These are phyloP conservation scores for Sapajus apella DNA, from an alignment of 2,113 vertebrate species.

Conservation along the genomic window DNA sequence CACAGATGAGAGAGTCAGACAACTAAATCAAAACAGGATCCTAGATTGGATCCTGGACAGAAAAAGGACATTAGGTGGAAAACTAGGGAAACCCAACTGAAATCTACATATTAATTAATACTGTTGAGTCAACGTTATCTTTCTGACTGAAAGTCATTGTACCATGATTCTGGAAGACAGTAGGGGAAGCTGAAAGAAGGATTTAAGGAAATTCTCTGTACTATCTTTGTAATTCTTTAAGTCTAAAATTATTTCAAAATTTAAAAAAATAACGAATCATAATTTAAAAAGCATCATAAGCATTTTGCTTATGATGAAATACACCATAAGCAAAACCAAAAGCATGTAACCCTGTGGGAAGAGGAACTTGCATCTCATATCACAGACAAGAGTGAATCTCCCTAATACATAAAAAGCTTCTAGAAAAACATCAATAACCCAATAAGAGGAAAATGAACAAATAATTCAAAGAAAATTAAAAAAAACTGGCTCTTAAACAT, in stretches of 20 bases:
- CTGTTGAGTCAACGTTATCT: neutral
- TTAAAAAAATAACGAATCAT: neutral
- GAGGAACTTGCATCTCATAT: neutral
- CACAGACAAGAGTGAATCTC: neutral
- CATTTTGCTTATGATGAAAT: neutral
- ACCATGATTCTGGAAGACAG: neutral
- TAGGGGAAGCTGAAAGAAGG: neutral
- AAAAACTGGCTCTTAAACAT: neutral
- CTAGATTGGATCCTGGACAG: neutral
- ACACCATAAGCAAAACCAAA: neutral
- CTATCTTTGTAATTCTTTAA: neutral
- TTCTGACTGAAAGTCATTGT: neutral
- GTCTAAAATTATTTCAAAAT: neutral
- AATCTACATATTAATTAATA: neutral
- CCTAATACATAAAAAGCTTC: neutral
- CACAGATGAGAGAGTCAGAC: neutral
- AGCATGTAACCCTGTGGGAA: neutral
- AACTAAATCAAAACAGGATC: neutral
- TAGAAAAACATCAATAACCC: neutral
- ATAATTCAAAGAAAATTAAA: neutral
- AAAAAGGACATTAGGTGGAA: neutral
- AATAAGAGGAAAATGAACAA: neutral
- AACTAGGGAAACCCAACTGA: neutral
- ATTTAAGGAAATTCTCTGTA: neutral
- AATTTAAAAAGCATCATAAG: neutral